Conservation (phyloP, 2,113 vertebrate species). For the Thalassoma bifasciatum region DNA sequence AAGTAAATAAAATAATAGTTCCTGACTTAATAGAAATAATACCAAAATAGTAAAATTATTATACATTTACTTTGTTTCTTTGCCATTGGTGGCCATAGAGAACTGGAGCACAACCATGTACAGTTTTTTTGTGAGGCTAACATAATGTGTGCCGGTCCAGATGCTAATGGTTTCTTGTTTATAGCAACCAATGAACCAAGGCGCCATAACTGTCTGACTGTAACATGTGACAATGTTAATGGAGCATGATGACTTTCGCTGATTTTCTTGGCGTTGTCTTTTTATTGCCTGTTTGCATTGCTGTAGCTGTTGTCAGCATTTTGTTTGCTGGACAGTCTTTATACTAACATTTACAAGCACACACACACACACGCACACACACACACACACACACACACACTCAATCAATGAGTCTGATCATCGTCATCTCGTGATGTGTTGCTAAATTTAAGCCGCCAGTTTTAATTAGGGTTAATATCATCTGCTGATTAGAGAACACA, state of each 20-base stretch:
- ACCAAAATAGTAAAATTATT: too few relatives aligned
- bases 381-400: not conserved
- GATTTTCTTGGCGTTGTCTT: conserved; percentile 26
- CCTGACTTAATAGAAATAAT: too few relatives aligned
- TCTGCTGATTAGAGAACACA: conserved; percentile 53
- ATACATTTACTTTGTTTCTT: too few relatives aligned
- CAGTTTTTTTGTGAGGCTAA: too few relatives aligned
- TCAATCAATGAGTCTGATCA: conserved; percentile 30
- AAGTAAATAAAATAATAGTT: too few relatives aligned
- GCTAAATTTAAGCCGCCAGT: conserved; percentile 17
- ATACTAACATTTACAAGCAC: too few relatives aligned
- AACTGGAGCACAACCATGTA: too few relatives aligned
- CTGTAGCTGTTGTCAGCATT: conserved; percentile 23
- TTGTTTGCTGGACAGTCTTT: conserved; percentile 13
- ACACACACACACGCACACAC: not conserved
- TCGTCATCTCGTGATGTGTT: conserved; percentile 20
- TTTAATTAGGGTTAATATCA: conserved; percentile 42
- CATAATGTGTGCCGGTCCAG: not conserved
- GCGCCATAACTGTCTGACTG: conserved; percentile 30
- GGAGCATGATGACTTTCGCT: conserved; percentile 20
- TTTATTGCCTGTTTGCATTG: conserved; percentile 7
- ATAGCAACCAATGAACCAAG: conserved; percentile 24
- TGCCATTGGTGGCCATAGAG: too few relatives aligned
- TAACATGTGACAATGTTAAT: conserved; percentile 33
- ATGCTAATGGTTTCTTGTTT: conserved; percentile 26